Conservation (phyloP, 2,113 vertebrate genomes). For the Bos taurus region ARS-UCD2.0 NC_037345.1:35965501-35966000, state of each 20-base stretch:
- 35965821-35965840: neutral
- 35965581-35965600: neutral
- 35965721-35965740: neutral
- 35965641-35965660: neutral
- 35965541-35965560: neutral
- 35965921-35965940: neutral
- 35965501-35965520: neutral
- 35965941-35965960: constrained; percentile 33
- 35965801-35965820: neutral
- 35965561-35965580: neutral
- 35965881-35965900: neutral
- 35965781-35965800: neutral
- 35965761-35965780: neutral
- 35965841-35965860: neutral
- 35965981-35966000: neutral
- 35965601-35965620: neutral
- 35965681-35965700: neutral
- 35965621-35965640: neutral
- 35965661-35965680: neutral
- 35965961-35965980: neutral
- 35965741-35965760: neutral
- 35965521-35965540: neutral
- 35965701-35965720: neutral
- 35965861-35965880: neutral
- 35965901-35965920: neutral